Evolutionary conservation across 2,888 invertebrate genomes (phyloP).

Genomic region (Clusia tigrina): DNA sequence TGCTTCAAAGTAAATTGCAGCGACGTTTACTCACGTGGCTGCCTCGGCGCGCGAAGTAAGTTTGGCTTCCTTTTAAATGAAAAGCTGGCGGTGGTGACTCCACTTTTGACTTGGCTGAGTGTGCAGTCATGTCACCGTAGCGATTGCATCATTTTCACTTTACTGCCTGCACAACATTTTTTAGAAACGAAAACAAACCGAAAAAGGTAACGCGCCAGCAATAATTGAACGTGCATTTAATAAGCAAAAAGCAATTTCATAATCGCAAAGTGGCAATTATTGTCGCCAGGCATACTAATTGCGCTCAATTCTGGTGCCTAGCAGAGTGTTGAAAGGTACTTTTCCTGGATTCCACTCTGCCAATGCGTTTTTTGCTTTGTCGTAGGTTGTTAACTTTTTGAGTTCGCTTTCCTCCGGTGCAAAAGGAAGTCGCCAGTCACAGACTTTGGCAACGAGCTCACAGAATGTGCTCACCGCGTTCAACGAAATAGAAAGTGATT

Average conservation of each 20-base stretch:
- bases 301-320: no score
- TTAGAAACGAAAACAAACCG: no score
- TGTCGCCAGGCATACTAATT: conserved; percentile 4
- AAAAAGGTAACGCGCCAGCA: background rate
- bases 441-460: background rate
- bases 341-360: no score
- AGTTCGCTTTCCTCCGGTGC: background rate
- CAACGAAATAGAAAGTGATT: conserved; percentile 53
- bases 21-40: no score
- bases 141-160: no score
- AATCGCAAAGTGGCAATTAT: background rate
- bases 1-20: no score
- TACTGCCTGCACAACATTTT: no score
- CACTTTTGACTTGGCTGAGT: no score
- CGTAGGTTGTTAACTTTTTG: background rate
- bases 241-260: background rate
- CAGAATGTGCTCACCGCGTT: conserved; percentile 22
- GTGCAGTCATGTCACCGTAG: background rate
- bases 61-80: no score
- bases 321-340: no score
- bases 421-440: conserved; percentile 1
- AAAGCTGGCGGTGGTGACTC: no score
- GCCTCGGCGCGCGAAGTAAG: no score
- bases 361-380: background rate
- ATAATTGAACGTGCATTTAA: background rate